Conservation (phyloP, 2,888 invertebrate genomes). For the Plemyria rubiginata region DNA sequence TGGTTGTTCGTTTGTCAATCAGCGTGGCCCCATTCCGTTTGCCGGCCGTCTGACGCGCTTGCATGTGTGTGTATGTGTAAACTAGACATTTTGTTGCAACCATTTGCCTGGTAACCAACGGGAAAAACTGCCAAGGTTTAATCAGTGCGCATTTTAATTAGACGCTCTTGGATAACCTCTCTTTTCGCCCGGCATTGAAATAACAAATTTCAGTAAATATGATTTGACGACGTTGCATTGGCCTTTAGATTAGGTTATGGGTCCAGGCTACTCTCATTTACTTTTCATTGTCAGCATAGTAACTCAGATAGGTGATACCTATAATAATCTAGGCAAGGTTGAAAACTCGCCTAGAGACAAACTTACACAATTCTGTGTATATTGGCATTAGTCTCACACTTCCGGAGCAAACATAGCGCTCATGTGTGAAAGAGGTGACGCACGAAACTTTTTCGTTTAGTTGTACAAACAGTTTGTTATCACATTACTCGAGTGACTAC, state of each 20-base stretch:
- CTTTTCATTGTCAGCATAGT: constrained; percentile 4
- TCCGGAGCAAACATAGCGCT: constrained; percentile 33
- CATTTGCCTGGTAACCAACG: constrained; percentile 39
- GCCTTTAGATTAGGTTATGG: no score
- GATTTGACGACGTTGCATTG: no score
- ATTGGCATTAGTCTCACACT: constrained; percentile 29
- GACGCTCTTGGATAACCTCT: constrained; percentile 30
- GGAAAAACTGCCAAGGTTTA: constrained; percentile 35
- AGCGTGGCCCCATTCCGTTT: constrained; percentile 46
- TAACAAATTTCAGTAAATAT: no score
- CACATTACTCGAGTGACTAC: constrained; percentile 18
- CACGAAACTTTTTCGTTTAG: constrained; percentile 33
- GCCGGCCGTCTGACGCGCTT: constrained; percentile 3
- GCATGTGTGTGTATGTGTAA: constrained; percentile 33
- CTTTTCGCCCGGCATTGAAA: neutral
- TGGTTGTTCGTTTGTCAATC: constrained; percentile 50
- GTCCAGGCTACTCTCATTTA: neutral
- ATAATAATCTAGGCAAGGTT: constrained; percentile 11
- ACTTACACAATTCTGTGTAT: constrained; percentile 29
- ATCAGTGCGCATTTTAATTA: constrained; percentile 26
- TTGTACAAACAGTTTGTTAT: constrained; percentile 34
- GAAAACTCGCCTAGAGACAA: constrained; percentile 19
- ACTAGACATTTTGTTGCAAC: constrained; percentile 37
- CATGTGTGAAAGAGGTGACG: constrained; percentile 30
- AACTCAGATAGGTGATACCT: constrained; percentile 2